A percentile compares a stretch with the other conserved stretches of the same genome.
Conservation (phyloP, 2,113 vertebrate genomes). For the Empidonax traillii region DNA sequence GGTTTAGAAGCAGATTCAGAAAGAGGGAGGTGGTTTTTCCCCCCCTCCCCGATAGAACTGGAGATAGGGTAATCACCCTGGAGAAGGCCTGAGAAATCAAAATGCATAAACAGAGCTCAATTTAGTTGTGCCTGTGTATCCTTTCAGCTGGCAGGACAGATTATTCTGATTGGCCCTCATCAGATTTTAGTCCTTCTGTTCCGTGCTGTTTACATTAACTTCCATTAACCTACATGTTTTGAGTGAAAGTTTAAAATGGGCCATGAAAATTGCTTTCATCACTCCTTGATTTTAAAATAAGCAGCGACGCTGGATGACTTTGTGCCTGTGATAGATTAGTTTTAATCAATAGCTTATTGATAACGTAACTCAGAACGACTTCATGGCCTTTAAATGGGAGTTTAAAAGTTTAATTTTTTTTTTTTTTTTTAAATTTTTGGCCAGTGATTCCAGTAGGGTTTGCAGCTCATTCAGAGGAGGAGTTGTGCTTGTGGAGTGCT, state of each 20-base stretch:
- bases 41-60: background rate
- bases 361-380: slow-evolving; percentile 59
- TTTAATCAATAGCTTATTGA: slow-evolving; percentile 57
- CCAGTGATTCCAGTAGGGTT: slow-evolving; percentile 41
- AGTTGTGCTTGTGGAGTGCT: background rate
- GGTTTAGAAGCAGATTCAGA: background rate
- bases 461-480: background rate
- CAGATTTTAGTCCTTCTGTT: slow-evolving; percentile 72
- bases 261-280: slow-evolving; percentile 72
- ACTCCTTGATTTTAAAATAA: slow-evolving; percentile 71
- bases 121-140: slow-evolving; percentile 53
- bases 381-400: slow-evolving; percentile 37
- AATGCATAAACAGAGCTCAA: slow-evolving; percentile 57
- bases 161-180: slow-evolving; percentile 64
- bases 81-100: slow-evolving; percentile 58
- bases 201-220: slow-evolving; percentile 73
- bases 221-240: slow-evolving; percentile 76
- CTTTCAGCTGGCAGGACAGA: slow-evolving; percentile 57
- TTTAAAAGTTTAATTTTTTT: slow-evolving; percentile 37
- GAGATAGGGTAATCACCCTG: slow-evolving; percentile 37
- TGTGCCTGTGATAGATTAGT: slow-evolving; percentile 66
- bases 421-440: slow-evolving; percentile 4
- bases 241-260: slow-evolving; percentile 71
- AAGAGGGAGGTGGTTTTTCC: background rate
- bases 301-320: slow-evolving; percentile 59